phyloP scores from a whole-genome alignment of 2,888 invertebrate genomes.

The Drosophila crucigera region DNA sequence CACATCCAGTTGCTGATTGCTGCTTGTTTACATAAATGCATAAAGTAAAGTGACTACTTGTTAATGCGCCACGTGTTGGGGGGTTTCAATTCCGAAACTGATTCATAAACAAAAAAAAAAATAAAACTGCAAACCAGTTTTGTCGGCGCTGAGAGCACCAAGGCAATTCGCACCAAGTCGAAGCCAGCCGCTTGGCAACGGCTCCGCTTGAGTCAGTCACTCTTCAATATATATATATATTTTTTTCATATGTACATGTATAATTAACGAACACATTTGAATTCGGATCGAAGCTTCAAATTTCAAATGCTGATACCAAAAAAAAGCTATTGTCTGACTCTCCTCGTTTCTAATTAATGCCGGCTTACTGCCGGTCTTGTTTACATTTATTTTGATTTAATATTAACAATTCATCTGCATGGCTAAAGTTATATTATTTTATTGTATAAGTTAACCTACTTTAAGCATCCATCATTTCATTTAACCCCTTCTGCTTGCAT shows the following conservation, averaged over 20 bases:
- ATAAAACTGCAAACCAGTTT: conserved; percentile 33
- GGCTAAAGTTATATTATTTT: background rate
- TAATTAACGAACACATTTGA: background rate
- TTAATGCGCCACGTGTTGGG: conserved; percentile 24
- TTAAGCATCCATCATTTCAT: conserved; percentile 8
- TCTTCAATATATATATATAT: background rate
- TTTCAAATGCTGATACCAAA: conserved; percentile 1
- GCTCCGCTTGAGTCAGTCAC: conserved; percentile 7
- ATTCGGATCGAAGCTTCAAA: conserved; percentile 1
- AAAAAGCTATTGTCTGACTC: background rate
- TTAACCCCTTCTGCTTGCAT: conserved; percentile 14
- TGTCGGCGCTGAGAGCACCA: conserved; percentile 7
- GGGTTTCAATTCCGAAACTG: conserved; percentile 20
- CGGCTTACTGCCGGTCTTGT: conserved; percentile 5
- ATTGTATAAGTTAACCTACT: conserved; percentile 5
- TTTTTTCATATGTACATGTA: conserved; percentile 6
- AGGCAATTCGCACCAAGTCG: background rate
- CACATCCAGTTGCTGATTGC: background rate
- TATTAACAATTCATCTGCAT: conserved; percentile 10
- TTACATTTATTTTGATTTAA: conserved; percentile 1
- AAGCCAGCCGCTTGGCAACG: conserved; percentile 25
- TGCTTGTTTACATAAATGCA: conserved; percentile 3
- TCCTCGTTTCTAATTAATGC: background rate
- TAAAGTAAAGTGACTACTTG: background rate
- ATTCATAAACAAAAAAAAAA: conserved; percentile 39